Evolutionary conservation across 2,888 invertebrate genomes (phyloP), one percentile per base, ranked within the genome.

Genomic region (Cetonia aurata): DNA sequence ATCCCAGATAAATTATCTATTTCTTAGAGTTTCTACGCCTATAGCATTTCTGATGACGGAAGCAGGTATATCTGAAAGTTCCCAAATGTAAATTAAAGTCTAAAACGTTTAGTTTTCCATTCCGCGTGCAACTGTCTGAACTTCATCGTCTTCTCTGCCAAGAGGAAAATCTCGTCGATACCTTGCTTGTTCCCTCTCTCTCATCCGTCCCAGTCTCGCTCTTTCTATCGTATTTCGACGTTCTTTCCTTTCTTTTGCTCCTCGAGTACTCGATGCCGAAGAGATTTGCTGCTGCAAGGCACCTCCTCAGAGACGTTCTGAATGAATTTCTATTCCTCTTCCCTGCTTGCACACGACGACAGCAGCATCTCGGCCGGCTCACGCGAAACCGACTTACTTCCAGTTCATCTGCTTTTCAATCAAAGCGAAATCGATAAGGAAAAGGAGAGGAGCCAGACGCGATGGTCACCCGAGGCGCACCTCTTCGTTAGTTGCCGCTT

Each of bases 371-470:
- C 62, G 62, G 62, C 33, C 31, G 48, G 60, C 46, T 52, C 60
- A 69, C 69, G 69, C 60, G 69, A 68, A 68, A 71, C 67, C 57
- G 75, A 75, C 78, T 83, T 83, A 82, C 81, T 83, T 83, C 82
- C 83, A 81, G 82, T 82, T 80, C 83, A 83, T 83, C 82, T 82
- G 81, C 76, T 83, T 83, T 83, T 83, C 83, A 83, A 83, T 83
- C 83, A 82, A 80, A 75, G 73, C 71, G 77, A 78, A 81, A 83
- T 83, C 83, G 79, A 83, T 82, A 81, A 80, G 75, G 72, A 70
- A 46, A 42, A 37, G 37, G 37, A 44, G 37, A 73, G 73, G 76
- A n/a, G 9, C 13, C 6, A 56, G 10, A 56, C 13, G 25, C 25
- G n/a, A 75, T 73, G 33, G 62, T 62, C 6, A 62, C 72, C 72